A percentile compares a stretch with the other conserved stretches of the same genome.
Conservation (phyloP, 1,140 invertebrate genomes). For the Eurosta solidaginis region DNA sequence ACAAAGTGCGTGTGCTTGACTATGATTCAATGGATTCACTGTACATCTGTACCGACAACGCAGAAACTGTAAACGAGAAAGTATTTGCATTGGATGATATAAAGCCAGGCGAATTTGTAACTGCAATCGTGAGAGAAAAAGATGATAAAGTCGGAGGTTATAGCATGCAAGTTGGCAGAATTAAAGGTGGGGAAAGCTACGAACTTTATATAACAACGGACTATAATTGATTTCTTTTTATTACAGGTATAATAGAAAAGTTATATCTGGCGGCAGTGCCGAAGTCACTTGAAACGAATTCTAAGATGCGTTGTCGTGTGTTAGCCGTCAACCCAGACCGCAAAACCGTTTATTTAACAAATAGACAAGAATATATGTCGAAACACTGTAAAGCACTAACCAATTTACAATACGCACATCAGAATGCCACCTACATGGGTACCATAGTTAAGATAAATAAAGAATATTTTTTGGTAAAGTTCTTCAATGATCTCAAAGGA, state of each 20-base stretch:
- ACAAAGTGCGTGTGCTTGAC: conserved; percentile 65
- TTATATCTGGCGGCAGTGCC: conserved; percentile 43
- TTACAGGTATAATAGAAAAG: conserved; percentile 48
- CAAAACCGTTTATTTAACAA: conserved; percentile 63
- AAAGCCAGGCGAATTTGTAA: conserved; percentile 62
- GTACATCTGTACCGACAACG: conserved; percentile 67
- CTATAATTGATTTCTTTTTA: conserved; percentile 2
- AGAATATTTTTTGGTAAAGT: conserved; percentile 64
- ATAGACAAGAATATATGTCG: conserved; percentile 61
- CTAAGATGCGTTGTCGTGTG: conserved; percentile 60
- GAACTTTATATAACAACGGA: neutral
- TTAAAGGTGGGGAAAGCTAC: conserved; percentile 36
- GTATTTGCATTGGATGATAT: conserved; percentile 62
- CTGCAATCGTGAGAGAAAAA: conserved; percentile 59
- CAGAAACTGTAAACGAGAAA: conserved; percentile 62
- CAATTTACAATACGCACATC: conserved; percentile 60
- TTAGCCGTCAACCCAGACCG: conserved; percentile 56
- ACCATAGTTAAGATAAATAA: conserved; percentile 62
- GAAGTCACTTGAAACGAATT: conserved; percentile 41
- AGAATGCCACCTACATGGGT: conserved; percentile 64
- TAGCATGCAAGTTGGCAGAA: conserved; percentile 45
- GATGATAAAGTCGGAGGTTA: conserved; percentile 55
- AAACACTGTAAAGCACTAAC: conserved; percentile 62
- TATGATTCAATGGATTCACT: conserved; percentile 65
- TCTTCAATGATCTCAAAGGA: conserved; percentile 67